Conservation (phyloP, 2,888 invertebrate species). For the Stenoptilia bipunctidactyla region DNA sequence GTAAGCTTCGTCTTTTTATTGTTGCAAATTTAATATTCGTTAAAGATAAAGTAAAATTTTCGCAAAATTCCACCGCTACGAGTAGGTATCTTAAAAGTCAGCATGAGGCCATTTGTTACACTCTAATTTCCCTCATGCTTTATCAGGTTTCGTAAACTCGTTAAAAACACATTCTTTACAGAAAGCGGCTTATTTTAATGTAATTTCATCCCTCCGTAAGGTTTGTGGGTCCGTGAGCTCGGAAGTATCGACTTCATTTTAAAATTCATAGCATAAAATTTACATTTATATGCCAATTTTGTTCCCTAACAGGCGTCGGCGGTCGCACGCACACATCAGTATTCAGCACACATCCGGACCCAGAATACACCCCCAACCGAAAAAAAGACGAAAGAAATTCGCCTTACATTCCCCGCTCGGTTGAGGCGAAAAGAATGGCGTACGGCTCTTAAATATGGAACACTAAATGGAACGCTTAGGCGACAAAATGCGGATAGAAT, state of each 20-base stretch:
- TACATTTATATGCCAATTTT: constrained; percentile 72
- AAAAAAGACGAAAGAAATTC: constrained; percentile 51
- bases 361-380: constrained; percentile 41
- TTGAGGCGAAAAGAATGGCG: constrained; percentile 58
- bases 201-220: constrained; percentile 57
- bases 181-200: constrained; percentile 53
- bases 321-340: constrained; percentile 66
- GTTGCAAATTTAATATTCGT: too few species aligned
- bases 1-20: too few species aligned
- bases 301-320: constrained; percentile 64
- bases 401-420: constrained; percentile 48
- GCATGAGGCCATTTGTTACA: too few species aligned
- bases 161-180: constrained; percentile 52
- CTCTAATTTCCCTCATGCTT: too few species aligned
- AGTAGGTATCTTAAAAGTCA: too few species aligned
- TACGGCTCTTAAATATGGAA: constrained; percentile 68
- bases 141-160: constrained; percentile 18
- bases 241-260: constrained; percentile 69
- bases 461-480: constrained; percentile 72
- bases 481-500: constrained; percentile 72
- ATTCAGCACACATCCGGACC: constrained; percentile 53
- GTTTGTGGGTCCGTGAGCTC: constrained; percentile 50
- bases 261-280: constrained; percentile 72
- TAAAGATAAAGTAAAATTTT: too few species aligned
- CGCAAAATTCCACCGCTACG: too few species aligned